These are phyloP conservation scores for Ailuropoda melanoleuca DNA, from an alignment of 2,113 vertebrate genomes.

Conservation along the genomic window DNA sequence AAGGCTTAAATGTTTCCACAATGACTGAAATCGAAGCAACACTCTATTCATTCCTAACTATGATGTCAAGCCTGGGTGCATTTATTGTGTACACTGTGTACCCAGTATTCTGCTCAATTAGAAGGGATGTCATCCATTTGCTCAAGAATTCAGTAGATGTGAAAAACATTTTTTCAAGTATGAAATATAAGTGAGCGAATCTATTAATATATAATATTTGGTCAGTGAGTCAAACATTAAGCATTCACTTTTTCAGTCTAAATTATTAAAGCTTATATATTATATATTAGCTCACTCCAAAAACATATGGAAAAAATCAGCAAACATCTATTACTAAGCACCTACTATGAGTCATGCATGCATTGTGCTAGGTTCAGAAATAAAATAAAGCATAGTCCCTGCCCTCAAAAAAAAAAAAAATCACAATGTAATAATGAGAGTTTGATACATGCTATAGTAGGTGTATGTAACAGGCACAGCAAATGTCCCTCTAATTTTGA, in stretches of 20 bases:
- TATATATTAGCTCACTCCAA: background rate
- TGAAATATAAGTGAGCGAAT: background rate
- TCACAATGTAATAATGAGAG: background rate
- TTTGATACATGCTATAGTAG: background rate
- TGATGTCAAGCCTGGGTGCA: background rate
- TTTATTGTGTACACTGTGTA: background rate
- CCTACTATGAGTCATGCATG: background rate
- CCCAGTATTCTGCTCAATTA: background rate
- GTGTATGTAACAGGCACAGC: slow-evolving; percentile 3
- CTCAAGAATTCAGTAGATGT: slow-evolving; percentile 1
- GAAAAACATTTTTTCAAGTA: slow-evolving; percentile 9
- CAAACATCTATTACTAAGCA: background rate
- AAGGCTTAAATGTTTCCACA: background rate
- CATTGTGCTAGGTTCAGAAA: background rate
- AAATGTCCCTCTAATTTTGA: background rate
- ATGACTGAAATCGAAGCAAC: background rate
- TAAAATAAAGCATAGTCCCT: background rate
- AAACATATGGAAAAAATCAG: background rate
- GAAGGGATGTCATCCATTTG: background rate
- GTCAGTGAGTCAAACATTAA: background rate
- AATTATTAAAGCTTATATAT: slow-evolving; percentile 13
- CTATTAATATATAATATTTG: background rate
- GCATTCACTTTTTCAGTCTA: background rate
- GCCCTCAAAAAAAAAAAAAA: background rate
- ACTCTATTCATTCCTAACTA: background rate